phyloP scores from a whole-genome alignment of 2,113 vertebrate species.

The Bubo bubo region DNA sequence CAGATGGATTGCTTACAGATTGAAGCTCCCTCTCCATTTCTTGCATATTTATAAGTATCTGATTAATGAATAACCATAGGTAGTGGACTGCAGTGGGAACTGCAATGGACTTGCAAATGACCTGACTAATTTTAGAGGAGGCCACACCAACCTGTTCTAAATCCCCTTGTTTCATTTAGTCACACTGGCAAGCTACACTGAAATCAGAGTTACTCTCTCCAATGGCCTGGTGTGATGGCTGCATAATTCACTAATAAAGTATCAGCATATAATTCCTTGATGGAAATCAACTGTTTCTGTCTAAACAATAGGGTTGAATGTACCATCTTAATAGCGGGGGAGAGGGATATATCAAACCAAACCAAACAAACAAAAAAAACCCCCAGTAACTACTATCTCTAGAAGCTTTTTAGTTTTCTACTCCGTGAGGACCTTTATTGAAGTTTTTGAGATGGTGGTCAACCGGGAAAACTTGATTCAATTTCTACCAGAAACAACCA shows the following conservation, averaged over 20 bases:
- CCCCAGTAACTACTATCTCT: background rate
- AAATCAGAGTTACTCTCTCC: background rate
- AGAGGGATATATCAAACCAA: background rate
- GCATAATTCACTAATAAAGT: background rate
- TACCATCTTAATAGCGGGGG: background rate
- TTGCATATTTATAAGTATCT: background rate
- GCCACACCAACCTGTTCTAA: background rate
- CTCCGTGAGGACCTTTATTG: background rate
- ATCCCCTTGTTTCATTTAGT: background rate
- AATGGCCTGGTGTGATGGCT: background rate
- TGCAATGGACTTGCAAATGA: background rate
- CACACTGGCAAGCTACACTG: background rate
- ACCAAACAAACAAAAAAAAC: background rate
- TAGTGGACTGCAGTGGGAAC: background rate
- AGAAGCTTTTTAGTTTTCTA: background rate
- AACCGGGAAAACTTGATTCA: background rate
- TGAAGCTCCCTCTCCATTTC: background rate
- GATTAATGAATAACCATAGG: background rate
- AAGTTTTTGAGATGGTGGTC: background rate
- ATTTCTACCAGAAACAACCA: background rate
- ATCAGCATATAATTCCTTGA: background rate
- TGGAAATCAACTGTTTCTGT: background rate
- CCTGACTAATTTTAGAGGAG: background rate
- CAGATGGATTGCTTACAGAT: background rate
- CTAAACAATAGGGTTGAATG: background rate